Conservation (phyloP, 1,140 invertebrate genomes). For the Myzus persicae region DNA sequence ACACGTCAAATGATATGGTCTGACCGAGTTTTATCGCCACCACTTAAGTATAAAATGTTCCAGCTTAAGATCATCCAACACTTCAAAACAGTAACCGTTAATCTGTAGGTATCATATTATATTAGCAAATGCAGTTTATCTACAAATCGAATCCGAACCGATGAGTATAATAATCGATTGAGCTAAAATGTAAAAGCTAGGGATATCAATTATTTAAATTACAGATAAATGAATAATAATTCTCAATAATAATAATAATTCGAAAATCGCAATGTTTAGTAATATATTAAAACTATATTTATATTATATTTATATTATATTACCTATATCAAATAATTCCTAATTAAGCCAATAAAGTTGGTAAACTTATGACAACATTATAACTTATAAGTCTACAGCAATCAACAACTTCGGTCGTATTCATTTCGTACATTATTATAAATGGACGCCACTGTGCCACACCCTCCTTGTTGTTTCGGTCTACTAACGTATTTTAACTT, state of each 20-base stretch:
- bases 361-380: background rate
- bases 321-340: background rate
- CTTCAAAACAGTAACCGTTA: background rate
- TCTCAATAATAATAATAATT: background rate
- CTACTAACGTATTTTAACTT: too few relatives aligned
- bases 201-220: background rate
- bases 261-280: background rate
- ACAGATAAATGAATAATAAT: background rate
- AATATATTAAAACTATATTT: background rate
- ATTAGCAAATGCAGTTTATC: background rate
- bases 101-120: background rate
- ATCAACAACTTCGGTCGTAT: too few relatives aligned
- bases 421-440: too few relatives aligned
- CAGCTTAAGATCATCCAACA: background rate
- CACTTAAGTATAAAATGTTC: background rate
- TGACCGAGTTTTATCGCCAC: conserved; percentile 9
- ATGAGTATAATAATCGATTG: background rate
- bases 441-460: too few relatives aligned
- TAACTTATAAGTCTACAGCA: background rate
- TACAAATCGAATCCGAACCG: background rate
- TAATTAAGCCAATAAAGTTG: background rate
- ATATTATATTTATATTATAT: too few relatives aligned
- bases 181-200: background rate
- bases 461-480: too few relatives aligned
- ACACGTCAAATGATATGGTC: conserved; percentile 27